A percentile compares a stretch with the other conserved stretches of the same genome.
phyloP scores from a whole-genome alignment of 2,797 vertebrate genomes.

The Taenioides sp. region DNA sequence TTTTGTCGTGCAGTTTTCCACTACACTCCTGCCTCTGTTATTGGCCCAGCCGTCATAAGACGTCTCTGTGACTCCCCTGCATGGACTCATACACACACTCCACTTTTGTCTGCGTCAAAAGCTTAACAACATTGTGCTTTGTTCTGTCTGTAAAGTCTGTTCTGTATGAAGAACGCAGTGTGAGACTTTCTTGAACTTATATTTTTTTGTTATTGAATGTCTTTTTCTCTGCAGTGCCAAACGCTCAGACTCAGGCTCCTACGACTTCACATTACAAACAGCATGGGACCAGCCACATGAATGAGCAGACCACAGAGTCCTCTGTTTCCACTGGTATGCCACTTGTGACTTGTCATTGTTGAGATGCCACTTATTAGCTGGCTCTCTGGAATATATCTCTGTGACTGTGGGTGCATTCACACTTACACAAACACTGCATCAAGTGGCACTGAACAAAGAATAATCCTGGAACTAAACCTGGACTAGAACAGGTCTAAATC shows the following conservation, averaged over 20 bases:
- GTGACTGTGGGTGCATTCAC: background rate
- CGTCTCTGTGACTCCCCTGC: conserved; percentile 56
- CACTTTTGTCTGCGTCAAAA: conserved; percentile 38
- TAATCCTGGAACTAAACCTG: too few species aligned
- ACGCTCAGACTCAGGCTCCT: conserved; percentile 26
- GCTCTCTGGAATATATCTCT: background rate
- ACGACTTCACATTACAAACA: background rate
- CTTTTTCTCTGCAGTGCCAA: conserved; percentile 44
- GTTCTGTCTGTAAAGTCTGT: conserved; percentile 39
- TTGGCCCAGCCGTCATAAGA: conserved; percentile 58
- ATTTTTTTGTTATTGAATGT: conserved; percentile 33
- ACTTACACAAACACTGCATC: too few species aligned
- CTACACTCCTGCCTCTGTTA: conserved; percentile 65
- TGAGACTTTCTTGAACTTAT: conserved; percentile 29
- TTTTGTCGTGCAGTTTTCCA: conserved; percentile 47
- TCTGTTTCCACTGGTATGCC: conserved; percentile 29
- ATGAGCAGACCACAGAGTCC: background rate
- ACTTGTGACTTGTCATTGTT: background rate
- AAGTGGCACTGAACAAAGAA: too few species aligned
- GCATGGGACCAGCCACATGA: background rate
- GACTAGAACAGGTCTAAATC: too few species aligned
- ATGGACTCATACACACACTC: conserved; percentile 50
- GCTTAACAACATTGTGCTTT: conserved; percentile 45
- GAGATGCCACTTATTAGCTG: conserved; percentile 18
- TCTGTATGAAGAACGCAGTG: conserved; percentile 15